Evolutionary conservation across 1,140 invertebrate genomes (phyloP).

Genomic region (Papilio dardanus): DNA sequence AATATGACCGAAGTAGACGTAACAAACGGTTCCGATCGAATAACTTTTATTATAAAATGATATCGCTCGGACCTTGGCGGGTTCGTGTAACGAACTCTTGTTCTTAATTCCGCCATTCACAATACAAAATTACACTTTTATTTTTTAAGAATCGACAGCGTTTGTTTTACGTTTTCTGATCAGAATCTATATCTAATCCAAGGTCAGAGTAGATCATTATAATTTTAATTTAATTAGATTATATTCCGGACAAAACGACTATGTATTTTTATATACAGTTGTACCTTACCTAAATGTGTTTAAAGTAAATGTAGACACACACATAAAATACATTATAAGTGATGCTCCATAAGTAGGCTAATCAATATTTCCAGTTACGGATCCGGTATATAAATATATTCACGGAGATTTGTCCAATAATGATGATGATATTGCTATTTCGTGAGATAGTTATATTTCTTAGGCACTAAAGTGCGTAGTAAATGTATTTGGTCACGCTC

Average conservation of each 20-base stretch:
- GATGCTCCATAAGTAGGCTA: constrained; percentile 6
- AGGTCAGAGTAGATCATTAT: neutral
- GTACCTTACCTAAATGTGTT: neutral
- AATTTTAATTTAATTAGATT: neutral
- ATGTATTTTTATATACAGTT: neutral
- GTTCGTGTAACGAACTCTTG: constrained; percentile 44
- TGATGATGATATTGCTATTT: constrained; percentile 20
- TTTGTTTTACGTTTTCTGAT: neutral
- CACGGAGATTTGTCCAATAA: constrained; percentile 12
- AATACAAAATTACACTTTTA: constrained; percentile 53
- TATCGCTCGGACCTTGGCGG: constrained; percentile 57
- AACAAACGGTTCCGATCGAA: constrained; percentile 36
- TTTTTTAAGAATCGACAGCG: neutral
- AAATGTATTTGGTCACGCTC: neutral
- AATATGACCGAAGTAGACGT: constrained; percentile 35
- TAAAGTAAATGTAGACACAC: neutral
- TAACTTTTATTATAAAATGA: constrained; percentile 50
- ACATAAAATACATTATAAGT: neutral
- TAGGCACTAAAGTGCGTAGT: neutral
- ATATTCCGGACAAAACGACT: neutral
- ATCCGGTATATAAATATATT: constrained; percentile 3
- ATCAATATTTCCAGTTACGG: constrained; percentile 17
- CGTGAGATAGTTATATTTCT: constrained; percentile 2
- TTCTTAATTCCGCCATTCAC: constrained; percentile 73
- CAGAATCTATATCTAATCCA: neutral